Evolutionary conservation across 1,140 invertebrate genomes (phyloP).

Genomic region (Pygmarrhopalites habei): DNA sequence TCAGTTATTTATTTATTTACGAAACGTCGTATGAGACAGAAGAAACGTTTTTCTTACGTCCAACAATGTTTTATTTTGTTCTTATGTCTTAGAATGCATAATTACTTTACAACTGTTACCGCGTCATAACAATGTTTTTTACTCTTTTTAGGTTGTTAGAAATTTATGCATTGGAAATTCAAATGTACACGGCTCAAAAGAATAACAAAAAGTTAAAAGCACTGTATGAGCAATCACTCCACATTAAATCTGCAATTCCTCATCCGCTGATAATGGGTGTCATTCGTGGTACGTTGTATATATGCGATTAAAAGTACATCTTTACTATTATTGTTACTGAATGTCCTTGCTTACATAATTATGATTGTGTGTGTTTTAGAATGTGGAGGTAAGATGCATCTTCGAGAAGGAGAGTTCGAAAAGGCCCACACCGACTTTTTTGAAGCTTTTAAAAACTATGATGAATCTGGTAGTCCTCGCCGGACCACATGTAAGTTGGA

Average conservation of each 20-base stretch:
- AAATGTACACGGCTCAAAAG: constrained; percentile 99
- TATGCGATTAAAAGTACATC: background rate
- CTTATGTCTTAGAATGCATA: no score
- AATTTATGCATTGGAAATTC: constrained; percentile 98
- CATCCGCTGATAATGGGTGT: constrained; percentile 99
- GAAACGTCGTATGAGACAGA: no score
- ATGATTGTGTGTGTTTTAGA: constrained; percentile 66
- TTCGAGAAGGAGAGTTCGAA: constrained; percentile 96
- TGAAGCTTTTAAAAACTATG: constrained; percentile 99
- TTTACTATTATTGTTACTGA: no score
- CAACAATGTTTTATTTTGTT: no score
- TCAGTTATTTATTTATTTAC: no score
- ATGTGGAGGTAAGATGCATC: constrained; percentile 99
- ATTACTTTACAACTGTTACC: no score
- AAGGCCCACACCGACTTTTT: constrained; percentile 99
- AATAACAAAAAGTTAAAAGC: constrained; percentile 99
- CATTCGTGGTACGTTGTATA: constrained; percentile 69
- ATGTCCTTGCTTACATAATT: no score
- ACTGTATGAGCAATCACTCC: constrained; percentile 94
- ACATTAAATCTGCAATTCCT: constrained; percentile 98
- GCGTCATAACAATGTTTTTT: no score
- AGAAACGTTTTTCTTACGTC: no score
- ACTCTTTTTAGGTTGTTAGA: no score
- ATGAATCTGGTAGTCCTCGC: constrained; percentile 96
- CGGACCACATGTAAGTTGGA: constrained; percentile 97